Conservation (phyloP, 2,113 vertebrate genomes). For the Brachyistius frenatus region DNA sequence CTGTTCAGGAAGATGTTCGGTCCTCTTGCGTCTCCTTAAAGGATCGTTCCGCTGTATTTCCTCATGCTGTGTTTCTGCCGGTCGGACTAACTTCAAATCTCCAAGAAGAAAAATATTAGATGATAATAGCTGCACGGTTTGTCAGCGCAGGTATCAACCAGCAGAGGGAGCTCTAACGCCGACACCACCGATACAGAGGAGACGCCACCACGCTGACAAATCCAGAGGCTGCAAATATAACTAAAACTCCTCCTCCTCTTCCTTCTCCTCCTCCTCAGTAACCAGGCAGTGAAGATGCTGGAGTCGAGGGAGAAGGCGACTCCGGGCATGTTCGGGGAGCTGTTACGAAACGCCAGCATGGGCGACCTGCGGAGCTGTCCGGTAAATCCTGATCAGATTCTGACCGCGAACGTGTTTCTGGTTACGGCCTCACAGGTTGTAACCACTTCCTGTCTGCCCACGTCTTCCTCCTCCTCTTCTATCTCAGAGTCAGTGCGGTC, state of each 20-base stretch:
- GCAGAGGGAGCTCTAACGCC: no score
- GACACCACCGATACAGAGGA: no score
- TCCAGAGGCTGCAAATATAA: no score
- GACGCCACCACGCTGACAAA: no score
- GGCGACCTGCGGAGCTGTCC: slow-evolving; percentile 95
- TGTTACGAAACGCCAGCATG: slow-evolving; percentile 96
- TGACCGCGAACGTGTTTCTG: rapidly evolving
- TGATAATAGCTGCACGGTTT: no score
- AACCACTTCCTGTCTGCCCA: neutral
- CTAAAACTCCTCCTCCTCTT: neutral
- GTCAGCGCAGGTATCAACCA: no score
- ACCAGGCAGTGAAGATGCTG: slow-evolving; percentile 97
- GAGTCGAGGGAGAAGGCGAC: slow-evolving; percentile 94
- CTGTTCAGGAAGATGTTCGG: no score
- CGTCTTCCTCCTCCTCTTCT: neutral
- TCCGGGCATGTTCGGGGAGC: slow-evolving; percentile 96
- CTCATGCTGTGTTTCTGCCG: no score
- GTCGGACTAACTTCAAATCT: no score
- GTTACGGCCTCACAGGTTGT: neutral
- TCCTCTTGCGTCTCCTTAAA: no score
- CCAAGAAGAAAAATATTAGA: no score
- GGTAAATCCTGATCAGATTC: slow-evolving; percentile 75
- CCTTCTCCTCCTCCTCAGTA: slow-evolving; percentile 80
- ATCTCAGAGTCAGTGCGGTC: slow-evolving; percentile 94
- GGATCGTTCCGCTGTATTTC: no score